phyloP scores from a whole-genome alignment of 1,140 invertebrate genomes.

The Metaphire vulgaris region DNA sequence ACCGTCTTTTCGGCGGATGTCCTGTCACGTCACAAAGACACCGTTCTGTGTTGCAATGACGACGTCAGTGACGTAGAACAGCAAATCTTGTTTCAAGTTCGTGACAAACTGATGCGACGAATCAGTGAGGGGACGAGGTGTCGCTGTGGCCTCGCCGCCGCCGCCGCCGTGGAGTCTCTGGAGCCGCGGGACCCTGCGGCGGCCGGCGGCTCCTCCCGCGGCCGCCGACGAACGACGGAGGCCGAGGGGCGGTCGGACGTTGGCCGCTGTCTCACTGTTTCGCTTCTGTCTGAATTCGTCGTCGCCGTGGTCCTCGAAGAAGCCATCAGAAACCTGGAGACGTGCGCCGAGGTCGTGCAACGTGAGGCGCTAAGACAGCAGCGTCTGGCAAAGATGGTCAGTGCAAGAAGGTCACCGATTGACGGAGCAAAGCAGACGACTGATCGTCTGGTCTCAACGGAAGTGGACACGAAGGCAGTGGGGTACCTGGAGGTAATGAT shows the following conservation, averaged over 20 bases:
- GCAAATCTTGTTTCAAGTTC: too few relatives aligned
- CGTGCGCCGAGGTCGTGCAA: not conserved
- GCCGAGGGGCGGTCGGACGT: not conserved
- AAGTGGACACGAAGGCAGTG: not conserved
- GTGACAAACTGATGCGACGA: not conserved
- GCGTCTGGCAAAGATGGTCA: not conserved
- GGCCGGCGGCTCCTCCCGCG: too few relatives aligned
- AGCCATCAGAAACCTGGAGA: not conserved
- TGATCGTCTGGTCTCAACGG: not conserved
- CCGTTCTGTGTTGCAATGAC: too few relatives aligned
- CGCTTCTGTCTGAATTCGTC: not conserved
- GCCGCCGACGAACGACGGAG: too few relatives aligned
- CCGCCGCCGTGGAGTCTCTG: too few relatives aligned
- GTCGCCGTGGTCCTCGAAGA: not conserved
- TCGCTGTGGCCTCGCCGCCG: not conserved
- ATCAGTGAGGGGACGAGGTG: not conserved
- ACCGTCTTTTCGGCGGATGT: not conserved
- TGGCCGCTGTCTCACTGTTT: not conserved
- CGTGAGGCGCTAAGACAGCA: not conserved
- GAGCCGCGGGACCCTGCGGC: too few relatives aligned
- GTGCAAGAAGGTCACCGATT: not conserved
- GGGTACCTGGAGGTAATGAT: not conserved
- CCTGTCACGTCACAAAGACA: not conserved
- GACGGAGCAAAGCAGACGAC: not conserved
- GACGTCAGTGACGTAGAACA: too few relatives aligned